Percentiles rank a stretch among this genome's conserved stretches.
phyloP scores from a whole-genome alignment of 2,113 vertebrate species.

The Axis porcinus region DNA sequence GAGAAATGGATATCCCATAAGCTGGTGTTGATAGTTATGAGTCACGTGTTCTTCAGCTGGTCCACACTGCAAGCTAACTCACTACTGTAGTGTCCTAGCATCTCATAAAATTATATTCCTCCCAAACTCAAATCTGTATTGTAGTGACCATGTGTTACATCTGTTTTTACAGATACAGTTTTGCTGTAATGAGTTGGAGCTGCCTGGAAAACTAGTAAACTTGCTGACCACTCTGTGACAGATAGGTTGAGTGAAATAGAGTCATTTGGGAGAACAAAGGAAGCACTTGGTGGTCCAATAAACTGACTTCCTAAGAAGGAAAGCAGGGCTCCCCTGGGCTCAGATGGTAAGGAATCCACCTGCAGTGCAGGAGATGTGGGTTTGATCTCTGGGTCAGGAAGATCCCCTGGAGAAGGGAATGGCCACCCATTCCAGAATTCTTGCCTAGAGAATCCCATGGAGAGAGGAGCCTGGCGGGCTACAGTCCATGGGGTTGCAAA shows the following conservation, averaged over 20 bases:
- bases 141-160: not conserved
- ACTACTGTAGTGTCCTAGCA: not conserved
- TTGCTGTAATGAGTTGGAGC: conserved; percentile 20
- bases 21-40: not conserved
- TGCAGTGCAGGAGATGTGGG: not conserved
- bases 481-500: not conserved
- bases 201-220: conserved; percentile 45
- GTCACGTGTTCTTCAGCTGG: not conserved
- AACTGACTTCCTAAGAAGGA: not conserved
- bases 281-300: not conserved
- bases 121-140: not conserved
- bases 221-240: conserved; percentile 18
- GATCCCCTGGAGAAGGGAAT: not conserved
- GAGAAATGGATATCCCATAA: not conserved
- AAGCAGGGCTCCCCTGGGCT: not conserved
- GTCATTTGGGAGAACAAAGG: not conserved
- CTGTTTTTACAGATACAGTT: not conserved
- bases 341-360: not conserved
- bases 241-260: not conserved
- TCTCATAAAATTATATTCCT: not conserved
- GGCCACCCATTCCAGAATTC: not conserved
- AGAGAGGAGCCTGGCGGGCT: not conserved
- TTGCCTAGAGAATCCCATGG: not conserved
- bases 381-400: not conserved
- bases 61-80: not conserved